phyloP scores from a whole-genome alignment of 2,888 invertebrate species.

The Strigamia maritima region DNA sequence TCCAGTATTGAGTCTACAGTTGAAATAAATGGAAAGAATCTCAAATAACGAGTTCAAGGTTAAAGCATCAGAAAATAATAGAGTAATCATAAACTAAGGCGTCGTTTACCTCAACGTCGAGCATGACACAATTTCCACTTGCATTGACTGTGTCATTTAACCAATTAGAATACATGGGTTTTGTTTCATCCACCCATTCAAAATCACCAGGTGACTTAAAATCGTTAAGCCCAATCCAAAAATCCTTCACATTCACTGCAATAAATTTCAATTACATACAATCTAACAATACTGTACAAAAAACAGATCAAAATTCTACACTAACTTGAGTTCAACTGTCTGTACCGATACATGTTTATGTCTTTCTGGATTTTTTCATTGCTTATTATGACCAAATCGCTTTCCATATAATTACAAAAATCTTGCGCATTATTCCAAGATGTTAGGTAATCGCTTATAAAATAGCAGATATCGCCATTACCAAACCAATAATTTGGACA shows the following conservation, averaged over 20 bases:
- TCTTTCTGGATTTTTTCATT: background rate
- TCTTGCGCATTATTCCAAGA: background rate
- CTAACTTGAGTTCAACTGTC: background rate
- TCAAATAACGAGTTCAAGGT: background rate
- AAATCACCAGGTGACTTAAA: background rate
- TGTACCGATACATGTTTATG: background rate
- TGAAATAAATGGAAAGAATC: background rate
- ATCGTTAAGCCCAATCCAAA: conserved; percentile 24
- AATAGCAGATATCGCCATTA: background rate
- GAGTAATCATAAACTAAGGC: background rate
- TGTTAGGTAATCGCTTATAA: background rate
- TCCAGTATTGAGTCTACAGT: background rate
- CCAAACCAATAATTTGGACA: background rate
- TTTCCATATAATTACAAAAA: background rate
- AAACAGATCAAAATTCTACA: background rate
- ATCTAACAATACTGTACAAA: background rate
- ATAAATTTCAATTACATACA: background rate
- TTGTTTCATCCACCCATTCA: background rate
- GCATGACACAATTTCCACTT: conserved; percentile 10
- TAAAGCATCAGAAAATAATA: conserved; percentile 4
- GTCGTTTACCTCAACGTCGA: background rate
- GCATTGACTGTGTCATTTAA: background rate
- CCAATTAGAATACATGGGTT: background rate
- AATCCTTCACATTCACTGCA: background rate
- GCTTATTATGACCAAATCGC: background rate